Evolutionary conservation across 2,797 vertebrate genomes (phyloP).

Genomic region (Hypotaenidia philippensis): DNA sequence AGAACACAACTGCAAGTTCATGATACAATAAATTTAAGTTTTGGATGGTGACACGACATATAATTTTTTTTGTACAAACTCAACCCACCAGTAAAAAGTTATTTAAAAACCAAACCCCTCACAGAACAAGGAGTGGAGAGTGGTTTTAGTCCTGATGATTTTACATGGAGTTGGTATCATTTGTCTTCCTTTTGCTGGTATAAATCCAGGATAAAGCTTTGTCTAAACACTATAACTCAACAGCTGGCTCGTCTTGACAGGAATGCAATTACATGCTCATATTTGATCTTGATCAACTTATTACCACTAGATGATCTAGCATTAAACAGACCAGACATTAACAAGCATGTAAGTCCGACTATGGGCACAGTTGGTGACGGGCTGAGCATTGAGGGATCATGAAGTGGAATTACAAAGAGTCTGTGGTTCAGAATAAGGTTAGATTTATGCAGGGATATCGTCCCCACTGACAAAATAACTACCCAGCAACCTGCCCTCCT

Average conservation of each 20-base stretch:
- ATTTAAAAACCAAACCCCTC: background rate
- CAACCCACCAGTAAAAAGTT: background rate
- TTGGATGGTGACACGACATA: background rate
- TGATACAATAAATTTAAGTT: background rate
- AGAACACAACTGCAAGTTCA: background rate
- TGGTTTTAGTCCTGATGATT: background rate
- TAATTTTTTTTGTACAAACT: background rate
- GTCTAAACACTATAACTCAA: background rate
- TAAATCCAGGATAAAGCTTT: background rate
- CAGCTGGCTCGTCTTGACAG: background rate
- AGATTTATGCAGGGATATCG: background rate
- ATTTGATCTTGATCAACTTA: background rate
- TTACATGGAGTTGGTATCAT: accelerated
- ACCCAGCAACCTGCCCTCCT: background rate
- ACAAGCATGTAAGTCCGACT: background rate
- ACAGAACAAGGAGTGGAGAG: background rate
- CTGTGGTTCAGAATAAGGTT: background rate
- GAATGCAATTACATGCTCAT: background rate
- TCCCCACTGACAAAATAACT: background rate
- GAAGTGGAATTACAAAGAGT: background rate
- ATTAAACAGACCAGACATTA: background rate
- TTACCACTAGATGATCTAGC: background rate
- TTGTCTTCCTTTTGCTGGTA: background rate
- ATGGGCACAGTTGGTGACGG: background rate
- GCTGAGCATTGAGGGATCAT: background rate